Evolutionary conservation across 2,113 vertebrate species (phyloP).

Genomic region (Pantherophis guttatus): DNA sequence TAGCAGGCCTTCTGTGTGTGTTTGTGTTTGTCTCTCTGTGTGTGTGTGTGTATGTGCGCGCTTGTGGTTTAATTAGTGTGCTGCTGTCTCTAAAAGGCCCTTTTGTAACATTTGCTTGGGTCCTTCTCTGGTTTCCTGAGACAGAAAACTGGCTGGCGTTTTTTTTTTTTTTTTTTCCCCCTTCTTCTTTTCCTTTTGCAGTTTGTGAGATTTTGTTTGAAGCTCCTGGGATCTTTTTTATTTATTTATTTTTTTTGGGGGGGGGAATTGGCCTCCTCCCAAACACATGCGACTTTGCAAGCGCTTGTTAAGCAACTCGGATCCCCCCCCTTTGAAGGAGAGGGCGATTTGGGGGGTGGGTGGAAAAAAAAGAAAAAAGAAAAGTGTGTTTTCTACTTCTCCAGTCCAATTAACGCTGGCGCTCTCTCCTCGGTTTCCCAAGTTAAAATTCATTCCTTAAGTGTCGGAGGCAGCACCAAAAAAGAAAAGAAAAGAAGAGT

Average conservation of each 20-base stretch:
- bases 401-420: background rate
- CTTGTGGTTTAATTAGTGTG: slow-evolving; percentile 37
- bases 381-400: background rate
- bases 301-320: slow-evolving; percentile 7
- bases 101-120: slow-evolving; percentile 54
- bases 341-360: background rate
- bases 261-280: slow-evolving; percentile 49
- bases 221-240: slow-evolving; percentile 39
- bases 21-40: no score
- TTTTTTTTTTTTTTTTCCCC: slow-evolving; percentile 58
- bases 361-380: no score
- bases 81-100: slow-evolving; percentile 37
- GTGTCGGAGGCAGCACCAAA: background rate
- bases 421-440: background rate
- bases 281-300: slow-evolving; percentile 49
- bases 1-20: slow-evolving; percentile 54
- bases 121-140: slow-evolving; percentile 64
- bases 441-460: background rate
- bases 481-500: no score
- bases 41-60: accelerated
- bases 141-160: slow-evolving; percentile 68
- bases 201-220: slow-evolving; percentile 37
- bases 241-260: background rate
- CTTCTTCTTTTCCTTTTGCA: slow-evolving; percentile 5
- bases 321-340: no score